A percentile compares a stretch with the other conserved stretches of the same genome.
These are phyloP conservation scores for Acrocephalus kingi DNA, from an alignment of 2,113 vertebrate species.

Conservation along the genomic window DNA sequence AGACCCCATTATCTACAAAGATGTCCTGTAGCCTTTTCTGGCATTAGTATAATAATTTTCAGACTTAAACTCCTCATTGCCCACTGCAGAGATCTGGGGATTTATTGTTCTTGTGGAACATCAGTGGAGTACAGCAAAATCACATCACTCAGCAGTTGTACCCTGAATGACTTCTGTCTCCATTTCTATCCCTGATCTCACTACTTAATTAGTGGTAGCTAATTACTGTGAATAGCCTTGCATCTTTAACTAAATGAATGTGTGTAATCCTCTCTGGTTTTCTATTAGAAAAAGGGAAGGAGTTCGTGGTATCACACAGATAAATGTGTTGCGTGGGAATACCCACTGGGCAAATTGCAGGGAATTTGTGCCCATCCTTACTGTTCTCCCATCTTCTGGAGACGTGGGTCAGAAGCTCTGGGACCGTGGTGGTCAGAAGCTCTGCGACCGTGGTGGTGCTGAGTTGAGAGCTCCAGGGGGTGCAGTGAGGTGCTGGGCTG, in stretches of 20 bases:
- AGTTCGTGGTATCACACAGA: not conserved
- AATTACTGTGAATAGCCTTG: not conserved
- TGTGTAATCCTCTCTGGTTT: not conserved
- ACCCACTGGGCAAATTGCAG: not conserved
- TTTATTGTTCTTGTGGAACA: not conserved
- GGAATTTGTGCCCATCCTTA: not conserved
- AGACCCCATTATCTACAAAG: not conserved
- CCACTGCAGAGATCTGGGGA: not conserved
- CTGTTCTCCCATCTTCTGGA: not conserved
- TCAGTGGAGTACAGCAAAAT: not conserved
- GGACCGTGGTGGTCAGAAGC: not conserved
- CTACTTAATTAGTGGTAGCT: not conserved
- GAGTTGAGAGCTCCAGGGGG: not conserved
- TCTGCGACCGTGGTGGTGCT: not conserved
- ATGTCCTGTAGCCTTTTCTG: not conserved
- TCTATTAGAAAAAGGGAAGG: not conserved
- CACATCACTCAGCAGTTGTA: not conserved
- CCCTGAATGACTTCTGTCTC: not conserved
- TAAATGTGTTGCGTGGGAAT: not conserved
- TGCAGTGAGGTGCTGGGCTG: not conserved
- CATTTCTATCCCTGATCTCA: not conserved
- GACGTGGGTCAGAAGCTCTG: not conserved
- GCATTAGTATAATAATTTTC: not conserved
- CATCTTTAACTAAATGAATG: slow-evolving; percentile 7
- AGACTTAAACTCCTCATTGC: not conserved